Base-by-base conservation (phyloP, 2,888 invertebrate species). In the Limenitis camilla region DNA sequence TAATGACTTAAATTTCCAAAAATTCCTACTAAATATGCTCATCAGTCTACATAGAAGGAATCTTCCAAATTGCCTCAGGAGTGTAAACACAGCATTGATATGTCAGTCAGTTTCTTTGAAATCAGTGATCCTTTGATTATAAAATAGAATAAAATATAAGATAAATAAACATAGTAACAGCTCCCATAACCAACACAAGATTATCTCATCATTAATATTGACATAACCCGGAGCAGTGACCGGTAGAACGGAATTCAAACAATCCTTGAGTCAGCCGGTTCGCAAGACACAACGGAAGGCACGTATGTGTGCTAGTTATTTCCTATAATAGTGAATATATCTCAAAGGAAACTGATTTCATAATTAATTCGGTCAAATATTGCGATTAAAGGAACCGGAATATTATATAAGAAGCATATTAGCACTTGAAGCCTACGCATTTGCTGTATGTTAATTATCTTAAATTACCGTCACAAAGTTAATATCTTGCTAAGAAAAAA, bases 221-320 rank as follows among this genome's bases (percentile, higher is more conserved):
- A 65, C 61, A 61, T 59, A 63, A 61, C 52, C 52, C 58, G 58
- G 71, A 61, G 61, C 73, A 66, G 55, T 71, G 75, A 72, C 75
- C 75, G 71, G 65, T 64, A 62, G 65, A 65, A 56, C 58, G 65
- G 62, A 74, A 73, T 72, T 63, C 69, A 76, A 81, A 76, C 74
- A 79, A 69, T 69, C 65, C 64, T 67, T 66, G 67, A 72, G 63
- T 68, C 64, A 64, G 36, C 10, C 52, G 62, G 75, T 74, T 76
- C 69, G 65, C 71, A 19, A 19, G 19, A 19, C 19, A 19, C 19
- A 71, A 62, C 74, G 76, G 75, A 78, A 77, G 72, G 79, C 83
- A 83, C 82, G 82, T 78, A 76, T 57, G 58, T 55, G 59, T 53
- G 74, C 61, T 59, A 59, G 57, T 68, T 65, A 72, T 75, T 71